These are phyloP conservation scores for Limanda limanda DNA, from an alignment of 2,113 vertebrate species.

Conservation along the genomic window DNA sequence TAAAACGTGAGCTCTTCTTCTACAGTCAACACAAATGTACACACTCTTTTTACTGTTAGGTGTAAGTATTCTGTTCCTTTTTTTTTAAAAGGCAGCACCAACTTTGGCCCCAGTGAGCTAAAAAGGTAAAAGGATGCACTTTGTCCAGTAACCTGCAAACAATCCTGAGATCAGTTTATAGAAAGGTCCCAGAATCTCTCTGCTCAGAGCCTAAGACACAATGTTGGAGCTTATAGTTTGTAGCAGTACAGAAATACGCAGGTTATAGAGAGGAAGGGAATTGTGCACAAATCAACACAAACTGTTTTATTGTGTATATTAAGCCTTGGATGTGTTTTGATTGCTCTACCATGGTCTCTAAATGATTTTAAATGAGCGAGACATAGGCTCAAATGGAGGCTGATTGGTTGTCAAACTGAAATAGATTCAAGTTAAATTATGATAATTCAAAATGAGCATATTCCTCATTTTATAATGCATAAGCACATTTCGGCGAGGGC, in stretches of 20 bases:
- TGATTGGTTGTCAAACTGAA: constrained; percentile 8
- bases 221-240: constrained; percentile 15
- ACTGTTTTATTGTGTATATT: constrained; percentile 38
- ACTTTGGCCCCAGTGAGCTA: constrained; percentile 35
- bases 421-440: not conserved
- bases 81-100: constrained; percentile 26
- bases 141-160: constrained; percentile 31
- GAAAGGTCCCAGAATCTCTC: constrained; percentile 19
- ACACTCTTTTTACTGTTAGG: constrained; percentile 69
- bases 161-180: constrained; percentile 16
- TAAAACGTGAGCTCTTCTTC: constrained; percentile 47
- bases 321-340: constrained; percentile 31
- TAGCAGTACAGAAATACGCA: constrained; percentile 28
- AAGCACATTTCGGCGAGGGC: constrained; percentile 43
- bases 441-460: constrained; percentile 16
- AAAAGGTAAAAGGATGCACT: constrained; percentile 20
- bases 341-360: constrained; percentile 16
- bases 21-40: constrained; percentile 47
- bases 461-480: constrained; percentile 30
- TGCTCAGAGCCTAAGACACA: constrained; percentile 2
- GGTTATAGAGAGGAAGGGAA: constrained; percentile 11
- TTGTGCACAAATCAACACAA: constrained; percentile 31
- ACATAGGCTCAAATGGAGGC: constrained; percentile 16
- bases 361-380: constrained; percentile 5
- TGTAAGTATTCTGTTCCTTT: constrained; percentile 65